Evolutionary conservation across 2,888 invertebrate species (phyloP), one percentile per base, ranked within the genome.

Genomic region (Oligia latruncula): DNA sequence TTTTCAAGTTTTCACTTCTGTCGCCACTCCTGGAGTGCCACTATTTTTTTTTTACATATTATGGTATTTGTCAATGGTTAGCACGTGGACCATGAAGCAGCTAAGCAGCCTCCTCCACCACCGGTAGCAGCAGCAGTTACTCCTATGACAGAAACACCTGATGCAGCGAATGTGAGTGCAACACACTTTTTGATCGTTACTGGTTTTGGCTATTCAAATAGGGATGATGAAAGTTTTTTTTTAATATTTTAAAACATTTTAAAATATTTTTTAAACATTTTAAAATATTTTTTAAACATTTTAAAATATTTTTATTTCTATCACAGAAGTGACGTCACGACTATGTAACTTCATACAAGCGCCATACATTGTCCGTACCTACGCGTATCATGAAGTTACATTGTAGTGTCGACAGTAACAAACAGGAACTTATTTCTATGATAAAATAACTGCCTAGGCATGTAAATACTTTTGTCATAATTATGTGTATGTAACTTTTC

Each of bases 71-170:
- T 75, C n/a, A 74, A 73, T 67, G 71, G 35, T n/a, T 80, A 95
- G 95, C 95, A 95, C 72, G 88, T 90, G 11, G 95, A 95, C 46
- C 91, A 88, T 20, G 93, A 92, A 78, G 85, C 89, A 13, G 83
- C 91, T 17, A 88, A 85, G 43, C 85, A 83, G 20, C 85, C 87
- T 0, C 64, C 85, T 4, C 84, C 83, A 11, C 64, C 77, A 9
- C 78, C 84, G 0, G 78, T 75, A 35, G 74, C 76, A 78, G 13
- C 83, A 20, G 88, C 83, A 60, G 68, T 67, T 23, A 5, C 76
- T 46, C 64, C 78, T 5, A 20, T 71, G 29, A 8, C 55, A 20
- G 90, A 84, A n/a, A 62, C 78, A 1, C 40, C 79, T 11, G 89
- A 89, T 0, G 58, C 84, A 43, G 78, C 79, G 0, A 62, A 80